Evolutionary conservation across 2,797 vertebrate species (phyloP).

Genomic region (Picus viridis): DNA sequence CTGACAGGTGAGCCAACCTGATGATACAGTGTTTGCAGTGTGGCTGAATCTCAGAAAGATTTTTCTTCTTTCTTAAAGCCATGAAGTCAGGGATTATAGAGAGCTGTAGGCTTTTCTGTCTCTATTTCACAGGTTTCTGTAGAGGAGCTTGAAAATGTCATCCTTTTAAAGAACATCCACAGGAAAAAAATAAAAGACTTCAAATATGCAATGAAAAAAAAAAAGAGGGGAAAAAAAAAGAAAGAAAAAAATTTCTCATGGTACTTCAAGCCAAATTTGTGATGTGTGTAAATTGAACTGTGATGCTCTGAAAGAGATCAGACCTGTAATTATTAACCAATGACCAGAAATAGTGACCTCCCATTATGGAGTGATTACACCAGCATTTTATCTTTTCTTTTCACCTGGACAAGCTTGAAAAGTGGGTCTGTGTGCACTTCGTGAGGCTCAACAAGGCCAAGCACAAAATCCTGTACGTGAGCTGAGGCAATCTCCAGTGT

Average conservation of each 20-base stretch:
- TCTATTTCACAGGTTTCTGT: not conserved
- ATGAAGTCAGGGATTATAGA: not conserved
- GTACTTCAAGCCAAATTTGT: not conserved
- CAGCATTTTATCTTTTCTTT: too few relatives aligned
- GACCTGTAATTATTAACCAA: not conserved
- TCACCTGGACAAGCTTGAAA: too few relatives aligned
- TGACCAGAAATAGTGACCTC: too few relatives aligned
- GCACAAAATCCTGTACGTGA: too few relatives aligned
- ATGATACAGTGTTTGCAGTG: not conserved
- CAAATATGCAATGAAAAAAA: not conserved
- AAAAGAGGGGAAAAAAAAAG: not conserved
- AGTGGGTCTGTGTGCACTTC: too few relatives aligned
- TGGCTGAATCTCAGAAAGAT: not conserved
- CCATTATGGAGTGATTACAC: too few relatives aligned
- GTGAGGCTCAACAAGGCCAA: too few relatives aligned
- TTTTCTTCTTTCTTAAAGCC: not conserved
- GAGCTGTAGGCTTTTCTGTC: not conserved
- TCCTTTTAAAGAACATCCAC: not conserved
- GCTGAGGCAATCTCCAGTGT: too few relatives aligned
- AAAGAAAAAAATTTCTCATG: not conserved
- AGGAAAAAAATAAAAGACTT: not conserved
- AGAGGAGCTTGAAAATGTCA: not conserved
- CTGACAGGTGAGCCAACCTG: not conserved
- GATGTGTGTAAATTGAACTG: not conserved
- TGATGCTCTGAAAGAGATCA: not conserved